These are phyloP conservation scores for Oryzias curvinotus DNA, from an alignment of 2,113 vertebrate species.

Conservation along the genomic window DNA sequence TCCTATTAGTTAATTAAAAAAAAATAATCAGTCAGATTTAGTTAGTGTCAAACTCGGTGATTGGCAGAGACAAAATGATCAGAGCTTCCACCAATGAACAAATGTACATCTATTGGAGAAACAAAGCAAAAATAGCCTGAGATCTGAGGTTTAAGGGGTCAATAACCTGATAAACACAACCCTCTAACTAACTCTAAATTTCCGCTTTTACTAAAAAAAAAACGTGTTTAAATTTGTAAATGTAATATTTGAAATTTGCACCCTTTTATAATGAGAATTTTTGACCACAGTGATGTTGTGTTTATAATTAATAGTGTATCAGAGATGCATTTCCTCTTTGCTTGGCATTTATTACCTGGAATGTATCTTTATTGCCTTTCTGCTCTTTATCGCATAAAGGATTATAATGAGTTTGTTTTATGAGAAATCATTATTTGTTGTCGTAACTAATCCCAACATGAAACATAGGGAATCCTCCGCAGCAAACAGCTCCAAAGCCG, in stretches of 20 bases:
- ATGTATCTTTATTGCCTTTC: constrained; percentile 1
- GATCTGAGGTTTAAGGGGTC: too few relatives aligned
- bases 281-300: not conserved
- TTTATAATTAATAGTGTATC: not conserved
- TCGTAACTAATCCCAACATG: constrained; percentile 17
- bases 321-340: not conserved
- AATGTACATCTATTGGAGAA: too few relatives aligned
- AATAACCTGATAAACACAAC: too few relatives aligned
- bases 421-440: constrained; percentile 15
- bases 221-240: not conserved
- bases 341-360: constrained; percentile 18
- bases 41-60: too few relatives aligned
- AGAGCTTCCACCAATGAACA: too few relatives aligned
- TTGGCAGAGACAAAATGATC: too few relatives aligned
- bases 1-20: too few relatives aligned
- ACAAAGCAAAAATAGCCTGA: too few relatives aligned
- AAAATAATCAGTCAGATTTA: too few relatives aligned
- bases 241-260: not conserved
- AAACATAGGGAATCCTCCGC: constrained; percentile 42
- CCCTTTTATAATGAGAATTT: too few relatives aligned
- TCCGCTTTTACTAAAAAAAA: too few relatives aligned
- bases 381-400: constrained; percentile 12
- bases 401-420: constrained; percentile 23
- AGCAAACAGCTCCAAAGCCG: constrained; percentile 37
- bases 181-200: too few relatives aligned